Conservation (phyloP, 1,140 invertebrate genomes). For the Ylistrum balloti region DNA sequence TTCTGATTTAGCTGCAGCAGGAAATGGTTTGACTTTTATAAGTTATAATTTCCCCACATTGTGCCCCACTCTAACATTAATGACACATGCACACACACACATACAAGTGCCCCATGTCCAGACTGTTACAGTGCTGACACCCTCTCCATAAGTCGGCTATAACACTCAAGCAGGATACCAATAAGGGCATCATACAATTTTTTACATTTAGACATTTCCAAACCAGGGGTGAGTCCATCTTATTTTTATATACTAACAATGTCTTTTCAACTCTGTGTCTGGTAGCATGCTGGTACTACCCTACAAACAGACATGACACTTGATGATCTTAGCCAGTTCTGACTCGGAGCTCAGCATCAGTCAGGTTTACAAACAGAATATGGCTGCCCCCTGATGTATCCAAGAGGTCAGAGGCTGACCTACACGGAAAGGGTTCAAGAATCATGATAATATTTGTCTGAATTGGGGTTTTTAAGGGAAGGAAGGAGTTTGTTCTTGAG, state of each 20-base stretch:
- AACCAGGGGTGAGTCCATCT: conserved; percentile 20
- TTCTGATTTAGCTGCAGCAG: background rate
- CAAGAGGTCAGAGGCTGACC: background rate
- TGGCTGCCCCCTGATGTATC: background rate
- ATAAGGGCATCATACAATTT: background rate
- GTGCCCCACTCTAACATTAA: conserved; percentile 7
- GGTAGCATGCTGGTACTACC: background rate
- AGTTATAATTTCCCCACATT: background rate
- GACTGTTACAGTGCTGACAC: background rate
- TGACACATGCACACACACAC: conserved; percentile 37
- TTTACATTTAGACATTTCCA: conserved; percentile 26
- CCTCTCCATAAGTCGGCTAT: too few relatives aligned
- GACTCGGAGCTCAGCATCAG: background rate
- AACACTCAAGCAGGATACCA: background rate
- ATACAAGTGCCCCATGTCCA: conserved; percentile 36
- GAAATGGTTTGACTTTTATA: background rate
- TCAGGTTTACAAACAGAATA: background rate
- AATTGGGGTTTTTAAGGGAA: background rate
- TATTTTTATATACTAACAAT: background rate
- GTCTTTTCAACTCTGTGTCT: background rate
- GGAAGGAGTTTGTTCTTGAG: background rate
- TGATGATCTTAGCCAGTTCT: conserved; percentile 12
- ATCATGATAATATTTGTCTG: conserved; percentile 2
- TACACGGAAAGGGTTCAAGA: background rate
- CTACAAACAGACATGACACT: background rate